A percentile compares a stretch with the other conserved stretches of the same genome.
Conservation (phyloP, 2,888 invertebrate species). For the Adelognathus sp. region DNA sequence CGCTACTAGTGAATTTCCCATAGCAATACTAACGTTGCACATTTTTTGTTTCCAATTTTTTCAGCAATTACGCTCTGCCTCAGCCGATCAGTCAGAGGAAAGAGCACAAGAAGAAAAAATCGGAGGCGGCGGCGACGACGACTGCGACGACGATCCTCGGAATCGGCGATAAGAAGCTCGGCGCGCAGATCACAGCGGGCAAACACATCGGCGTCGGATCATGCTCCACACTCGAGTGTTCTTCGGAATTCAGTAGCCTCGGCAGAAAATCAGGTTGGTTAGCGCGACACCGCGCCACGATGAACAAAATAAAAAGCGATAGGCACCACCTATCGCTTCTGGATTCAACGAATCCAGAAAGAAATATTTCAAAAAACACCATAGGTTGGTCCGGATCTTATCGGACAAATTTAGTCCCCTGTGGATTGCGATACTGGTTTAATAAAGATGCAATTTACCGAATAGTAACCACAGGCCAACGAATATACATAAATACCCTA, state of each 20-base stretch:
- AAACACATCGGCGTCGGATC: slow-evolving; percentile 40
- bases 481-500: not conserved
- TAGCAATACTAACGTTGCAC: slow-evolving; percentile 1
- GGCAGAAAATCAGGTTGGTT: slow-evolving; percentile 64
- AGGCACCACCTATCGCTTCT: slow-evolving; percentile 55
- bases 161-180: slow-evolving; percentile 18
- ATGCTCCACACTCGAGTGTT: slow-evolving; percentile 40
- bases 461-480: not conserved
- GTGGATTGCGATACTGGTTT: slow-evolving; percentile 2
- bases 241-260: slow-evolving; percentile 36
- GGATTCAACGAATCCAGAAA: not conserved
- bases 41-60: slow-evolving; percentile 24
- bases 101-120: slow-evolving; percentile 85
- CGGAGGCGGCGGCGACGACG: slow-evolving; percentile 74
- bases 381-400: not conserved
- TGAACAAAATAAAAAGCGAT: slow-evolving; percentile 19
- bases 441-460: slow-evolving; percentile 11
- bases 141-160: slow-evolving; percentile 43
- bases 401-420: slow-evolving; percentile 1
- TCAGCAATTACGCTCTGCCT: slow-evolving; percentile 79
- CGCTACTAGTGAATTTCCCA: too few species aligned
- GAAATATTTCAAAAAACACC: not conserved
- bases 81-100: slow-evolving; percentile 83
- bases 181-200: slow-evolving; percentile 14
- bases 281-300: not conserved